These are phyloP conservation scores for Chlorops oryzae DNA, from an alignment of 1,140 invertebrate genomes.

Conservation along the genomic window DNA sequence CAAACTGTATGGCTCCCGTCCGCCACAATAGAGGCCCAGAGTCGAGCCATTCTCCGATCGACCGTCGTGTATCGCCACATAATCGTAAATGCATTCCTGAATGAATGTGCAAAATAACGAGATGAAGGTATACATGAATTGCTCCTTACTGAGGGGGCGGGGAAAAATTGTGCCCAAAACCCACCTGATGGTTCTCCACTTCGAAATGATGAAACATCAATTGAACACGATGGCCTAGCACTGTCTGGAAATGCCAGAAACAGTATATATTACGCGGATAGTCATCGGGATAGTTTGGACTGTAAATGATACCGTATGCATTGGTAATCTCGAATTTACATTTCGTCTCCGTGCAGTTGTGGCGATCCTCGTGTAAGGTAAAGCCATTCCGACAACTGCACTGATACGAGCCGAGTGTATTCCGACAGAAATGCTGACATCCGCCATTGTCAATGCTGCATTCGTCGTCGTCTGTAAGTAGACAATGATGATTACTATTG, in stretches of 20 bases:
- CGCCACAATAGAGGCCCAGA: conserved; percentile 86
- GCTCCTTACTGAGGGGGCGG: too few relatives aligned
- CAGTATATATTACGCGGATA: conserved; percentile 93
- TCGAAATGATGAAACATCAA: conserved; percentile 89
- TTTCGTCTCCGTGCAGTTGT: conserved; percentile 92
- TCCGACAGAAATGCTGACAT: conserved; percentile 93
- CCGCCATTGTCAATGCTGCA: conserved; percentile 91
- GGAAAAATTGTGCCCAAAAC: not conserved
- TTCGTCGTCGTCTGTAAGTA: conserved; percentile 86
- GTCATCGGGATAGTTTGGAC: conserved; percentile 90
- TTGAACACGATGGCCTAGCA: conserved; percentile 92
- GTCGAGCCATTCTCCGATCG: conserved; percentile 66
- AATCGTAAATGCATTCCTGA: conserved; percentile 83
- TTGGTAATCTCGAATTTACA: conserved; percentile 77
- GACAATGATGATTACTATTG: too few relatives aligned
- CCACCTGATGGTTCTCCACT: conserved; percentile 88
- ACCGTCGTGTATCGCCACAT: conserved; percentile 89
- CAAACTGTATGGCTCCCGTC: conserved; percentile 81
- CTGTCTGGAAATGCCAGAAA: conserved; percentile 95
- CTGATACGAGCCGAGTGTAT: conserved; percentile 88
- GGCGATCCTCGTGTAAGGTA: conserved; percentile 85
- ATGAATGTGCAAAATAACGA: not conserved
- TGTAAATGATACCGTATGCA: conserved; percentile 77
- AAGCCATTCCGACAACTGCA: conserved; percentile 95
- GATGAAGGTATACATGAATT: not conserved